phyloP scores from a whole-genome alignment of 2,797 vertebrate genomes.

The Eospalax fontanierii region DNA sequence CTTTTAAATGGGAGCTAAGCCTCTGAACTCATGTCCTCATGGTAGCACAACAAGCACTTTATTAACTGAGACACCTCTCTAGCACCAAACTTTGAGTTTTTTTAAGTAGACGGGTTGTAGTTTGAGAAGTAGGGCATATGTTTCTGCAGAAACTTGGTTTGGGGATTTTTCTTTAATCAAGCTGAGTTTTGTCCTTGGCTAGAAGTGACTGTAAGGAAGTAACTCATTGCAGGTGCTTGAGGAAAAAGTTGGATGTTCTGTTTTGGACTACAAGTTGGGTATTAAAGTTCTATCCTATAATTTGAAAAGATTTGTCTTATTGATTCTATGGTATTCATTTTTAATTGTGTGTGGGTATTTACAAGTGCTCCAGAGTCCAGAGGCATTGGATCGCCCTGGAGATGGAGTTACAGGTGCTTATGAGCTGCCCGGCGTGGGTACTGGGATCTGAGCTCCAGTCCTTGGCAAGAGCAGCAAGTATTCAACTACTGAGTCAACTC shows the following conservation, averaged over 20 bases:
- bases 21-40: neutral
- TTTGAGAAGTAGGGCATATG: neutral
- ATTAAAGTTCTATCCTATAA: neutral
- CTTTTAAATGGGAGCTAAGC: neutral
- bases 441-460: neutral
- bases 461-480: neutral
- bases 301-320: neutral
- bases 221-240: neutral
- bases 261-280: slow-evolving; percentile 3
- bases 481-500: neutral
- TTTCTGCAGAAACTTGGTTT: slow-evolving; percentile 25
- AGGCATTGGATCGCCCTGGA: too few relatives aligned
- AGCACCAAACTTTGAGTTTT: neutral
- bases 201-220: neutral
- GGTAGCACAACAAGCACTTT: neutral
- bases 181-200: neutral
- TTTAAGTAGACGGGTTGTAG: neutral
- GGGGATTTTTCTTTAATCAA: slow-evolving; percentile 31
- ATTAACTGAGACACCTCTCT: neutral
- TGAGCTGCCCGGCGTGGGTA: neutral
- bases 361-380: neutral
- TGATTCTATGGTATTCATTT: neutral
- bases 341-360: neutral
- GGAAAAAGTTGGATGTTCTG: neutral
- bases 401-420: neutral